Conservation (phyloP, 2,888 invertebrate genomes). For the Meiosimyza platycephala region DNA sequence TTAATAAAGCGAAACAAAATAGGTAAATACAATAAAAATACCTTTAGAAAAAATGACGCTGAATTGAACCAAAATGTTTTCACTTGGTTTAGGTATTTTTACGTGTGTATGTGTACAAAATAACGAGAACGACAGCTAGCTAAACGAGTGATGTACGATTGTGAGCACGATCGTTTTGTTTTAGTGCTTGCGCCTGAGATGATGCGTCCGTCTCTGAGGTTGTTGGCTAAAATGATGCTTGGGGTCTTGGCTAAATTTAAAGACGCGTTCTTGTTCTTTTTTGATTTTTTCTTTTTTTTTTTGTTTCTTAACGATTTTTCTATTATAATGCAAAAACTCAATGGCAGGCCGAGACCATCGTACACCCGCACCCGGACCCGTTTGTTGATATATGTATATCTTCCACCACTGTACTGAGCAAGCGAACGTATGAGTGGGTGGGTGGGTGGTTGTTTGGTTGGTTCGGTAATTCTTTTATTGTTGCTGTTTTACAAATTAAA, state of each 20-base stretch:
- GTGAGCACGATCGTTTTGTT: neutral
- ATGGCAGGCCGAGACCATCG: neutral
- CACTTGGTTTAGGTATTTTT: neutral
- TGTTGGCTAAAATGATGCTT: constrained; percentile 32
- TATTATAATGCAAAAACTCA: constrained; percentile 18
- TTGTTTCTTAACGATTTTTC: neutral
- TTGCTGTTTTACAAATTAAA: constrained; percentile 8
- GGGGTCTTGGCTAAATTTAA: constrained; percentile 34
- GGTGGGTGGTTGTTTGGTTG: constrained; percentile 14
- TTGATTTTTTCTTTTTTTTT: no score
- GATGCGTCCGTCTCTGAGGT: neutral
- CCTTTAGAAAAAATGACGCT: constrained; percentile 19
- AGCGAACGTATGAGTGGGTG: constrained; percentile 22
- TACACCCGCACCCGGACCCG: no score
- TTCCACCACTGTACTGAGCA: neutral
- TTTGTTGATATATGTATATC: no score
- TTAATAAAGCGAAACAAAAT: neutral
- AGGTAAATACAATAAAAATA: constrained; percentile 31
- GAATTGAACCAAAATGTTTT: neutral
- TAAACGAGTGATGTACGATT: neutral
- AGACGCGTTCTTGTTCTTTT: constrained; percentile 27
- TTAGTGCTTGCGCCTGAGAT: neutral
- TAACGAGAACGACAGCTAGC: neutral
- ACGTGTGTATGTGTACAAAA: neutral
- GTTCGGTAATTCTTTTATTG: neutral